A percentile compares a stretch with the other conserved stretches of the same genome.
These are phyloP conservation scores for Poecilia gillii DNA, from an alignment of 2,797 vertebrate genomes.

Conservation along the genomic window DNA sequence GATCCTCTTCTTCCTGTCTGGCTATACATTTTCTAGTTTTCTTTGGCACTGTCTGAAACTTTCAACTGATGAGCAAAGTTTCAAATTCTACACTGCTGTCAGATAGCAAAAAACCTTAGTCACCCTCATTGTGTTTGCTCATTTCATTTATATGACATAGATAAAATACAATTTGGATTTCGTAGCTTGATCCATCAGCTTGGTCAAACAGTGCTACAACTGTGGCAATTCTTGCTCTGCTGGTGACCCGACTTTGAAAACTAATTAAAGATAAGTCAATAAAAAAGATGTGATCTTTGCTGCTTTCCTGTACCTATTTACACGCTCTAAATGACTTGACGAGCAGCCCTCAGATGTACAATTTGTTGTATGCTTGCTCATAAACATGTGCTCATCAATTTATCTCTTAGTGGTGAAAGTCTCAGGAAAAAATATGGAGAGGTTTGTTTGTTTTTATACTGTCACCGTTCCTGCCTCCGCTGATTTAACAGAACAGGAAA, in stretches of 20 bases:
- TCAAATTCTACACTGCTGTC: slow-evolving; percentile 11
- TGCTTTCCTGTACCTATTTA: neutral
- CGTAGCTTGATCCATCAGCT: neutral
- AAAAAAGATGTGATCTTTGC: slow-evolving; percentile 46
- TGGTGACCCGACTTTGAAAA: slow-evolving; percentile 46
- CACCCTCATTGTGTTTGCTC: neutral
- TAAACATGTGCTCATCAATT: slow-evolving; percentile 12
- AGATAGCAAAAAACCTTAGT: slow-evolving; percentile 5
- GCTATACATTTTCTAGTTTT: slow-evolving; percentile 9
- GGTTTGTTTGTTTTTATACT: slow-evolving; percentile 11
- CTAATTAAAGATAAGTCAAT: slow-evolving; percentile 53
- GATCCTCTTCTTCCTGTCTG: slow-evolving; percentile 1
- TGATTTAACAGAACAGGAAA: slow-evolving; percentile 43
- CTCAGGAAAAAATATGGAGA: slow-evolving; percentile 32
- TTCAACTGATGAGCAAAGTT: slow-evolving; percentile 5
- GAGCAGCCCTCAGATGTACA: neutral
- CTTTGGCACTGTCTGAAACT: slow-evolving; percentile 3
- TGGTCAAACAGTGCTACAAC: slow-evolving; percentile 13
- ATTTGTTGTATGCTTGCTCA: neutral
- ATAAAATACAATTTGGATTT: neutral
- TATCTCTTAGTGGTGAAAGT: slow-evolving; percentile 14
- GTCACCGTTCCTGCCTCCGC: slow-evolving; percentile 17
- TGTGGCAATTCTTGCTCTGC: slow-evolving; percentile 17
- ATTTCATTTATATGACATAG: neutral
- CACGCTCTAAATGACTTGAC: neutral